A percentile compares a stretch with the other conserved stretches of the same genome.
Conservation (phyloP, 2,113 vertebrate genomes). For the Etheostoma spectabile region DNA sequence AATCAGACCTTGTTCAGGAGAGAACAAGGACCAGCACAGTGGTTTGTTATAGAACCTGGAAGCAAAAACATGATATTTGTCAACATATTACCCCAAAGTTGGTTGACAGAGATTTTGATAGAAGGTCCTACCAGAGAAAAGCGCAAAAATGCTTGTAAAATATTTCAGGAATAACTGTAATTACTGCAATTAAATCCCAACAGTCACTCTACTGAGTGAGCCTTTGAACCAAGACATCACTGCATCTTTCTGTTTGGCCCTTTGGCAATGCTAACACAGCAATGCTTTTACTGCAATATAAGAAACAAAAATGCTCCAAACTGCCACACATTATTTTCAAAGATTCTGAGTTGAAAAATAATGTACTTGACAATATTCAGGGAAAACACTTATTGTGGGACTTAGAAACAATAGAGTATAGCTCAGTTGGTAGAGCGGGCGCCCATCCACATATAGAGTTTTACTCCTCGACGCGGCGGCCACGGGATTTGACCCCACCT, state of each 20-base stretch:
- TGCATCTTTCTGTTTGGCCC: slow-evolving; percentile 43
- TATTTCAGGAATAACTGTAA: slow-evolving; percentile 39
- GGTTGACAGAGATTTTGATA: slow-evolving; percentile 30
- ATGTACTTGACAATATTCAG: neutral
- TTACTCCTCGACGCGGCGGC: too few relatives aligned
- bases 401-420: slow-evolving; percentile 1
- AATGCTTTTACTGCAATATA: slow-evolving; percentile 29
- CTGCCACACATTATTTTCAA: slow-evolving; percentile 9
- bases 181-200: slow-evolving; percentile 39
- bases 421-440: too few relatives aligned
- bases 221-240: slow-evolving; percentile 8
- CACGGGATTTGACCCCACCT: too few relatives aligned
- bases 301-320: slow-evolving; percentile 20
- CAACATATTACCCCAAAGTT: slow-evolving; percentile 4
- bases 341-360: neutral
- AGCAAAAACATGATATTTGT: slow-evolving; percentile 35
- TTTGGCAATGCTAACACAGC: slow-evolving; percentile 18
- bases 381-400: slow-evolving; percentile 8
- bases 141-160: slow-evolving; percentile 17
- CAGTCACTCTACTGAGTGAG: slow-evolving; percentile 35
- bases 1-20: slow-evolving; percentile 77
- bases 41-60: slow-evolving; percentile 60
- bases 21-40: slow-evolving; percentile 64
- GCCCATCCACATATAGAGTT: too few relatives aligned
- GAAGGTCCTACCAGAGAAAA: slow-evolving; percentile 19